Evolutionary conservation across 2,113 vertebrate species (phyloP).

Genomic region (Pangasianodon gigas): DNA sequence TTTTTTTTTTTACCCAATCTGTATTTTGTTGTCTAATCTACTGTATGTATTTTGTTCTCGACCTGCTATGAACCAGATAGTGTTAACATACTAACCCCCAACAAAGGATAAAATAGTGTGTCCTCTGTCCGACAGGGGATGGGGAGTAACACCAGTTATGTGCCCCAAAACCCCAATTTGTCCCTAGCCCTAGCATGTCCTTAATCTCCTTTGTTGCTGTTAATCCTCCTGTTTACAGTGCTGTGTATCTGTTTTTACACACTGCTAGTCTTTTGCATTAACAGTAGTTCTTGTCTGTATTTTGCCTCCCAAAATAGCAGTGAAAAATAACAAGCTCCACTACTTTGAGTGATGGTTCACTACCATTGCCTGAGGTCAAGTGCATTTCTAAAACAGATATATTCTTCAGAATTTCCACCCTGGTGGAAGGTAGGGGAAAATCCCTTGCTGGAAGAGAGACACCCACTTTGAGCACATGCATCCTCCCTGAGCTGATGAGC

Average conservation of each 20-base stretch:
- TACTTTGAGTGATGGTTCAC: slow-evolving; percentile 26
- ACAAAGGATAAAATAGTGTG: neutral
- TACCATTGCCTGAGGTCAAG: slow-evolving; percentile 42
- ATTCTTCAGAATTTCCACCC: slow-evolving; percentile 39
- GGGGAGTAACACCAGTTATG: neutral
- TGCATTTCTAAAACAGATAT: slow-evolving; percentile 47
- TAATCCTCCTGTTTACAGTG: slow-evolving; percentile 31
- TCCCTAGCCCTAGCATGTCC: neutral
- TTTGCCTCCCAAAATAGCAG: slow-evolving; percentile 33
- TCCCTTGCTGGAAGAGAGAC: slow-evolving; percentile 39
- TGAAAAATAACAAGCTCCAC: slow-evolving; percentile 52
- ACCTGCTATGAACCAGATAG: too few species aligned
- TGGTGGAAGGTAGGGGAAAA: slow-evolving; percentile 37
- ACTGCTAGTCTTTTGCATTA: slow-evolving; percentile 10
- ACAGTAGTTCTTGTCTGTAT: slow-evolving; percentile 22
- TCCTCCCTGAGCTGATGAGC: slow-evolving; percentile 17
- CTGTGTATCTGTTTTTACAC: slow-evolving; percentile 37
- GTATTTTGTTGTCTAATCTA: too few species aligned
- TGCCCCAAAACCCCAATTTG: neutral
- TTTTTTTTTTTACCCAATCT: too few species aligned
- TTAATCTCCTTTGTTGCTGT: neutral
- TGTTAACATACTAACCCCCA: neutral
- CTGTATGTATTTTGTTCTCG: too few species aligned
- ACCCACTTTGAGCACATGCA: slow-evolving; percentile 19
- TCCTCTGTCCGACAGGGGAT: neutral